Conservation (phyloP, 2,113 vertebrate species). For the Pachycephala philippinensis region DNA sequence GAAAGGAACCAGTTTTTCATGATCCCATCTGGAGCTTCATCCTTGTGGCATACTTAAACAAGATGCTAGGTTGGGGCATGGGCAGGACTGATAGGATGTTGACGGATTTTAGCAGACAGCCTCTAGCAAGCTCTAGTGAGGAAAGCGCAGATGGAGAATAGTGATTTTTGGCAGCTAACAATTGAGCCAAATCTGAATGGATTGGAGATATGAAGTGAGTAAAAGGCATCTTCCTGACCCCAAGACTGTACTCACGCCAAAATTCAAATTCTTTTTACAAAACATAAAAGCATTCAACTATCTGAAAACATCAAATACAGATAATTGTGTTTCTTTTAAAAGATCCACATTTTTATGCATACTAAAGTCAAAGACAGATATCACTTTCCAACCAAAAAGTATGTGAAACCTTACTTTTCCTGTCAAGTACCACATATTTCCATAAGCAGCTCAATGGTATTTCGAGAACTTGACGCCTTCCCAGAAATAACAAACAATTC, state of each 20-base stretch:
- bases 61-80: constrained; percentile 10
- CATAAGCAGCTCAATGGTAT: not conserved
- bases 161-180: constrained; percentile 21
- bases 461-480: constrained; percentile 11
- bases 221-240: not conserved
- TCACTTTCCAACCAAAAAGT: not conserved
- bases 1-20: constrained; percentile 28
- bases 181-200: not conserved
- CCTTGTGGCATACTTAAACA: constrained; percentile 8
- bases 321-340: not conserved
- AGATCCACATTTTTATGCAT: not conserved
- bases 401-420: not conserved
- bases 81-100: constrained; percentile 28
- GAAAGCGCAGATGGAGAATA: constrained; percentile 40
- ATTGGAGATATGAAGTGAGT: not conserved
- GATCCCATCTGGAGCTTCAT: constrained; percentile 53
- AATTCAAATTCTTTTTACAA: not conserved
- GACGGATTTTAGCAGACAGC: constrained; percentile 28
- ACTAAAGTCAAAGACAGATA: not conserved
- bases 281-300: not conserved
- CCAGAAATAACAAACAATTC: constrained; percentile 55
- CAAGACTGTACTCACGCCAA: not conserved
- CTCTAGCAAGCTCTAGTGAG: constrained; percentile 13
- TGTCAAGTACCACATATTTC: not conserved
- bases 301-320: not conserved